Conservation (phyloP, 2,113 vertebrate genomes). For the Peucedramus taeniatus region DNA sequence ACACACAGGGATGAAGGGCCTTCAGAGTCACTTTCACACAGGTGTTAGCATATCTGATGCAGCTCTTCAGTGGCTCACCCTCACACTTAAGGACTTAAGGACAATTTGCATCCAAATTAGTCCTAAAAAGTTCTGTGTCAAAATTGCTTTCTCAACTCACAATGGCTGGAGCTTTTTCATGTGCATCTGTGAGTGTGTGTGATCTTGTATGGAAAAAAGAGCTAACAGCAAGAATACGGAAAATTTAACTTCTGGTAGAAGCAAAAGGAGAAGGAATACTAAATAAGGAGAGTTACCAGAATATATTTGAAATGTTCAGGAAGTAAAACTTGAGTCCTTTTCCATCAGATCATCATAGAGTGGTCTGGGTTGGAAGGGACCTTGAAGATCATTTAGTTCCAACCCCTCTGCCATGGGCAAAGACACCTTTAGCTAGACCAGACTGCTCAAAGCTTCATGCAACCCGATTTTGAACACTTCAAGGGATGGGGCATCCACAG, state of each 20-base stretch:
- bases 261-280: background rate
- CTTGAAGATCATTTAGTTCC: background rate
- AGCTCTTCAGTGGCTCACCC: background rate
- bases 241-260: background rate
- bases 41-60: background rate
- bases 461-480: background rate
- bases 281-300: background rate
- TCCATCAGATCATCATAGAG: background rate
- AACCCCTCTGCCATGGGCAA: rapidly evolving
- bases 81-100: background rate
- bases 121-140: background rate
- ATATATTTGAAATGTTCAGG: background rate
- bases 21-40: background rate
- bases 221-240: background rate
- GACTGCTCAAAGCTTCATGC: background rate
- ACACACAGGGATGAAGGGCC: background rate
- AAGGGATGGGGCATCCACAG: background rate
- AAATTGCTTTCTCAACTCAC: background rate
- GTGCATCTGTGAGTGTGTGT: background rate
- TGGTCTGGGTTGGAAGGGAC: background rate
- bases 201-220: background rate
- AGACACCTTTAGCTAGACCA: background rate
- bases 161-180: rapidly evolving
- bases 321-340: background rate
- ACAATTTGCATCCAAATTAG: background rate